Evolutionary conservation across 37 sponge, comb jelly and placozoan genomes (phyloP).

Genomic region (Geodia barretti): DNA sequence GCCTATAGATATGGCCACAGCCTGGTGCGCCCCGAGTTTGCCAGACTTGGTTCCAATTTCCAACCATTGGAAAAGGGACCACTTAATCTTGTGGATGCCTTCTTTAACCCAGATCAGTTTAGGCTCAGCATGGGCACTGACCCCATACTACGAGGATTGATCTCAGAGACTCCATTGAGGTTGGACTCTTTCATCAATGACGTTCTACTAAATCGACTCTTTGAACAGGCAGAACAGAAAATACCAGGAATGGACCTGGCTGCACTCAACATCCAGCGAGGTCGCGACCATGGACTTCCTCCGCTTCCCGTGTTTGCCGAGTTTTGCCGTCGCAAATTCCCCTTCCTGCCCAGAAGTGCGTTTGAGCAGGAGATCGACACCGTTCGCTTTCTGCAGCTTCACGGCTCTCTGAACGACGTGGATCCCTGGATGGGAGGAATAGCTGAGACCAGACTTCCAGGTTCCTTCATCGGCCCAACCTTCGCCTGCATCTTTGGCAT

Average conservation of each 20-base stretch:
- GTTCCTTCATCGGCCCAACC: slow-evolving; percentile 77
- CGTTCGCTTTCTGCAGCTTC: slow-evolving; percentile 46
- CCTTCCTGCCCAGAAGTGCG: neutral
- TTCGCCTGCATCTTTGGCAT: slow-evolving; percentile 89
- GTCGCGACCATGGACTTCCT: slow-evolving; percentile 90
- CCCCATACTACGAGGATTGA: slow-evolving; percentile 74
- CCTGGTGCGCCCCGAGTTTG: slow-evolving; percentile 68
- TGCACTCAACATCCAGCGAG: slow-evolving; percentile 86
- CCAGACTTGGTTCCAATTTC: slow-evolving; percentile 57
- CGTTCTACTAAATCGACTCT: slow-evolving; percentile 68
- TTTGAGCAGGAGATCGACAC: slow-evolving; percentile 38
- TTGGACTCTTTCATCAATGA: slow-evolving; percentile 78
- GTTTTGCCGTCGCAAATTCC: slow-evolving; percentile 54
- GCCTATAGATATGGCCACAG: slow-evolving; percentile 91
- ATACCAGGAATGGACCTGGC: slow-evolving; percentile 73
- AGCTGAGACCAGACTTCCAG: slow-evolving; percentile 71
- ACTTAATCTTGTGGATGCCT: slow-evolving; percentile 49
- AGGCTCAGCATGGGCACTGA: slow-evolving; percentile 64
- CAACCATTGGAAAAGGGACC: slow-evolving; percentile 49
- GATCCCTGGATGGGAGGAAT: slow-evolving; percentile 85
- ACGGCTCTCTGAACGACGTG: slow-evolving; percentile 47
- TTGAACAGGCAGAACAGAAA: slow-evolving; percentile 14
- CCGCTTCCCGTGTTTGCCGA: slow-evolving; percentile 67
- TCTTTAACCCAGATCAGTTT: slow-evolving; percentile 71
- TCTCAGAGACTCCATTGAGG: slow-evolving; percentile 37